Percentiles rank a stretch among this genome's conserved stretches.
Conservation (phyloP, 1,140 invertebrate genomes). For the Anastatus disparis region DNA sequence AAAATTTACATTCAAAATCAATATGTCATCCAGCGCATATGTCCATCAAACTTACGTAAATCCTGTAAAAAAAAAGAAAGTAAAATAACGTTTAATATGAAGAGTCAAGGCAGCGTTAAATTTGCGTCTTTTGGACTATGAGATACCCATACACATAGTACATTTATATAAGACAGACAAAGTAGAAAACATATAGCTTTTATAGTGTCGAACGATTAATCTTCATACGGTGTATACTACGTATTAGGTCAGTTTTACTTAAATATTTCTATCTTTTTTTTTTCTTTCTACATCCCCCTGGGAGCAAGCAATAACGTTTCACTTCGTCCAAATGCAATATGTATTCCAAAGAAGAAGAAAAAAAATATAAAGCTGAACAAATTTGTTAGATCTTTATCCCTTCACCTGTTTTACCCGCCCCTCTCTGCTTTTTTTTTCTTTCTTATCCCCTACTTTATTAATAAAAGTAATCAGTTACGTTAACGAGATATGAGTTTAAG, state of each 20-base stretch:
- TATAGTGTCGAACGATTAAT: constrained; percentile 60
- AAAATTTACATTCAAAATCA: too few relatives aligned
- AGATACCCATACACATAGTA: too few relatives aligned
- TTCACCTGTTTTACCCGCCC: constrained; percentile 12
- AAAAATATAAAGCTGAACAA: constrained; percentile 43
- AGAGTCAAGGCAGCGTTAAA: background rate
- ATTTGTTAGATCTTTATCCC: background rate
- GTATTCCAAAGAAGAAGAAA: too few relatives aligned
- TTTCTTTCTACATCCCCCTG: constrained; percentile 50
- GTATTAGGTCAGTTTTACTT: constrained; percentile 58
- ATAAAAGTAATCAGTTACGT: constrained; percentile 38
- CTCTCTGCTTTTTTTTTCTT: background rate
- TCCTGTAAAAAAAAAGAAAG: too few relatives aligned
- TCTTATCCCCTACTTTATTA: too few relatives aligned
- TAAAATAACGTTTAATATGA: too few relatives aligned
- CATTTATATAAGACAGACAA: background rate
- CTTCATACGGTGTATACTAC: constrained; percentile 55
- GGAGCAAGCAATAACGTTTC: constrained; percentile 60
- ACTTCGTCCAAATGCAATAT: too few relatives aligned
- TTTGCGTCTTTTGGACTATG: too few relatives aligned
- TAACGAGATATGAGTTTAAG: too few relatives aligned
- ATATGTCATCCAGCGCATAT: too few relatives aligned
- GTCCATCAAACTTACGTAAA: too few relatives aligned
- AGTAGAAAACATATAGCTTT: constrained; percentile 49
- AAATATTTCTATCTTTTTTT: too few relatives aligned